Conservation (phyloP, 1,140 invertebrate genomes). For the Planococcus citri region DNA sequence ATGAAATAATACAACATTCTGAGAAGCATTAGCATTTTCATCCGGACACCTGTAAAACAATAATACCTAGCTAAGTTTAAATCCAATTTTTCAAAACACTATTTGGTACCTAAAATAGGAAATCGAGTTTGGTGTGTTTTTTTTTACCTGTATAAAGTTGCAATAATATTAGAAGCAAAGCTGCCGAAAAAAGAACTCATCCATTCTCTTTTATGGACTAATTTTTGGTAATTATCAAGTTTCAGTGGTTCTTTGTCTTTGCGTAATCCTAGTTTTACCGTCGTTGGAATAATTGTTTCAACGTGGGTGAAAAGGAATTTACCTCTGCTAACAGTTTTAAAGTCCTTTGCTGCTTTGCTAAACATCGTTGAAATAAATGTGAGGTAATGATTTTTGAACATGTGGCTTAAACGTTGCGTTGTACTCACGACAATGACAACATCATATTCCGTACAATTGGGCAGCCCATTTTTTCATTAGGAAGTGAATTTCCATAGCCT, state of each 20-base stretch:
- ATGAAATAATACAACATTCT: too few relatives aligned
- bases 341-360: neutral
- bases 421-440: neutral
- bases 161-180: constrained; percentile 63
- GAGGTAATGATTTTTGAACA: too few relatives aligned
- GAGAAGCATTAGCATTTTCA: neutral
- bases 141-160: constrained; percentile 54
- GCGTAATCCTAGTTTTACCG: constrained; percentile 52
- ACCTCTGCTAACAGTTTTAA: neutral
- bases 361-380: too few relatives aligned
- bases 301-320: constrained; percentile 61
- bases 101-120: too few relatives aligned
- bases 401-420: too few relatives aligned
- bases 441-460: neutral
- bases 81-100: too few relatives aligned
- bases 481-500: constrained; percentile 50
- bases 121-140: too few relatives aligned
- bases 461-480: constrained; percentile 24
- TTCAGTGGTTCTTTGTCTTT: constrained; percentile 48
- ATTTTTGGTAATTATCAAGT: constrained; percentile 50
- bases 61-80: too few relatives aligned
- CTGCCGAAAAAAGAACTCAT: constrained; percentile 54
- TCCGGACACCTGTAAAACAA: too few relatives aligned
- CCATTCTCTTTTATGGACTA: constrained; percentile 47
- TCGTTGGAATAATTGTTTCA: constrained; percentile 44